Base-by-base conservation (phyloP, 2,797 vertebrate species). In the Pteropus rufus region DNA sequence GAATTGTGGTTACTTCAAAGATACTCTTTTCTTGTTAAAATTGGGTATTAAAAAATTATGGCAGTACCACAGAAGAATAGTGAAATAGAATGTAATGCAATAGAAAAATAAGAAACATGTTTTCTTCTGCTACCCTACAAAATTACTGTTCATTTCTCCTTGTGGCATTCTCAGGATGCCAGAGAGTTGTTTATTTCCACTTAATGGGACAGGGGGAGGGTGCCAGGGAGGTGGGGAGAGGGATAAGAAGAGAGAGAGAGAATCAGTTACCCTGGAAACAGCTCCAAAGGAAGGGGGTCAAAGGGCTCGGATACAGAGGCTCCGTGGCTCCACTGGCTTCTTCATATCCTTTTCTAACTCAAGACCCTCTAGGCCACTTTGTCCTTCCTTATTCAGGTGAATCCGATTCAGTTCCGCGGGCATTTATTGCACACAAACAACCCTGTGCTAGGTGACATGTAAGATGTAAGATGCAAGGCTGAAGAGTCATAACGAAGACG, bases 1-100 rank as follows among this genome's bases (percentile, higher is more conserved):
- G 39, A 90, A 91, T 79, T 79, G 65, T 93, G 44, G 46, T 82
- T 77, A 92, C 44, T 76, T 87, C 75, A 91, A 95, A 93, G 21
- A 41, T 81, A 39, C 14, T 41, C 64, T 62, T 91, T 94, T 58
- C 70, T 67, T 83, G 16, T 76, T 83, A 64, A 69, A 89, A 90
- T 34, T 95, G 34, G 34, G 10, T 84, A 79, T 60, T 72, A 77
- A 70, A 46, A 73, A 70, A 36, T 52, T 41, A 77, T 62, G 76
- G 81, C 49, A 52, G 6, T 41, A 10, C 34, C 60, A 54, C 36
- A 88, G 81, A 87, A 93, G 44, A 91, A 31, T 0, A 90, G 54
- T 62, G 62, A 80, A 41, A 81, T 7, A 77, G 46, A 60, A 67
- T 39, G 7, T 21, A 65, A 29, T 36, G 52, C 46, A 56, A 46